Base-by-base conservation (phyloP, 2,113 vertebrate species). In the Balaeniceps rex region DNA sequence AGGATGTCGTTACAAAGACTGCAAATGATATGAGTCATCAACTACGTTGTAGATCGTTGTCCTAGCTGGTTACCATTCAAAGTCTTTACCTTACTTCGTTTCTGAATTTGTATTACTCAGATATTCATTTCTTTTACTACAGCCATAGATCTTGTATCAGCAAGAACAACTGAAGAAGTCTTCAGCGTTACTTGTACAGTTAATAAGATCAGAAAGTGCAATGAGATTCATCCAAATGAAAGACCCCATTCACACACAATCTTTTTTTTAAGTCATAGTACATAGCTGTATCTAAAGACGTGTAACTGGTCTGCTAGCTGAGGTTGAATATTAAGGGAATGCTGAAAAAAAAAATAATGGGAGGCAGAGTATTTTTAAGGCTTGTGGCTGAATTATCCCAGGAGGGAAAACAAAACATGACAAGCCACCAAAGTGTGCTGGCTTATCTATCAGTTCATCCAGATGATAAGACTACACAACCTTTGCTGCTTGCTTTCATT, bases 341-440 rank as follows among this genome's bases (percentile, higher is more conserved):
- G 13, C 10, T 90, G 89, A 91, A 93, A 91, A 79, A 52, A 66
- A 65, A 25, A 92, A 61, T 54, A 72, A 90, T 14, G 11, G 33
- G 19, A 93, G 25, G 60, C 19, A 88, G 42, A 44, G 26, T 63
- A 55, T 86, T 97, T 95, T 94, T 83, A 83, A 85, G 61, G 58
- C 80, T 88, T 60, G 60, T 72, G 63, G 55, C 64, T 97, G 90
- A 94, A 88, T 84, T 90, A 81, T 63, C 76, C 68, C 82, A 87
- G 69, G 68, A 93, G 49, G n/a, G 54, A 83, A 94, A 90, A 92
- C 55, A 96, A 96, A 97, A 94, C 80, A 89, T 81, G 40, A 96
- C 58, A 91, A 96, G 89, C 71, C 81, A 96, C 94, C 69, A 78
- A 94, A 96, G 83, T 24, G 28, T 61, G 42, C 68, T 88, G 74